Conservation (phyloP, 2,888 invertebrate genomes). For the Synergus itoensis region DNA sequence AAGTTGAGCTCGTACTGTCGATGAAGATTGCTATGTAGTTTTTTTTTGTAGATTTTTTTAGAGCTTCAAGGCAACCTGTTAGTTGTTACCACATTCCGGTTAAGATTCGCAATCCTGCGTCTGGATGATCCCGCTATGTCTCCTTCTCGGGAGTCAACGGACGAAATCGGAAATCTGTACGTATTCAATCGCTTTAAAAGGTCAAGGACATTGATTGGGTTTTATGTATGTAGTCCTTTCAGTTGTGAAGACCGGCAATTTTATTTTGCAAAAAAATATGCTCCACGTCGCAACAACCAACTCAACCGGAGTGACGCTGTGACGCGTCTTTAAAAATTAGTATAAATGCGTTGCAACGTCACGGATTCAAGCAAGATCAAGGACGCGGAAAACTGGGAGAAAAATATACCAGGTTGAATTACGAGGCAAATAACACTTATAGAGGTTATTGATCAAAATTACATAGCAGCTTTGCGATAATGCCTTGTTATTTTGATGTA, state of each 20-base stretch:
- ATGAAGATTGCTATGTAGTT: neutral
- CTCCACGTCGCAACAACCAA: neutral
- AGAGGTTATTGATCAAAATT: too few species aligned
- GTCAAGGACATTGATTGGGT: neutral
- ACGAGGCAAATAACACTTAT: too few species aligned
- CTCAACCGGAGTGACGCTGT: too few species aligned
- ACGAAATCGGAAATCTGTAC: neutral
- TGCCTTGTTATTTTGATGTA: too few species aligned
- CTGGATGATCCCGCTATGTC: constrained; percentile 5
- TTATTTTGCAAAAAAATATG: neutral
- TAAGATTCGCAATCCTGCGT: neutral
- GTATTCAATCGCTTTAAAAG: neutral
- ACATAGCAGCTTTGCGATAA: too few species aligned
- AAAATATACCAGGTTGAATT: too few species aligned
- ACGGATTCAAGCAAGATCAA: too few species aligned
- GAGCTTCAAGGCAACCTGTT: neutral
- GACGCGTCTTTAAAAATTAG: too few species aligned
- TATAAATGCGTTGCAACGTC: too few species aligned
- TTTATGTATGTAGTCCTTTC: neutral
- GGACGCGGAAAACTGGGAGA: too few species aligned
- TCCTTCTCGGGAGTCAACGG: neutral
- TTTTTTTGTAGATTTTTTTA: neutral
- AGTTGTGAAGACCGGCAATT: neutral
- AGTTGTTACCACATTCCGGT: constrained; percentile 1
- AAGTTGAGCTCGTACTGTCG: neutral